phyloP scores from a whole-genome alignment of 2,113 vertebrate species.

The Eurypyga helias region DNA sequence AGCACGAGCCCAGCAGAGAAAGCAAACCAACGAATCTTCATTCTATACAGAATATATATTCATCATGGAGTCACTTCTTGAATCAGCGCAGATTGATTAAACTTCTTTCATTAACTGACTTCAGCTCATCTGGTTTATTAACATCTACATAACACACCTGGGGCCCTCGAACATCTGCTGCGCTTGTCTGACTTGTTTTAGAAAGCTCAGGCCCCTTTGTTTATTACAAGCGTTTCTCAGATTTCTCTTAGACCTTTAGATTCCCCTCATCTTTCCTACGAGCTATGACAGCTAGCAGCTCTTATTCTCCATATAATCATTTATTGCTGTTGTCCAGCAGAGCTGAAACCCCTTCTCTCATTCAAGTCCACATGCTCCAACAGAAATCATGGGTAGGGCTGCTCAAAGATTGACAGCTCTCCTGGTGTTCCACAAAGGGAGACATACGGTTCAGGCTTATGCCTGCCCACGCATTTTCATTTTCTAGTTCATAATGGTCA shows the following conservation, averaged over 20 bases:
- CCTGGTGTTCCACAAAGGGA: not conserved
- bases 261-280: not conserved
- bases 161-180: conserved; percentile 11
- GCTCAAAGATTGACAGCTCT: not conserved
- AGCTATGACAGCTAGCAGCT: not conserved
- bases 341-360: not conserved
- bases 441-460: not conserved
- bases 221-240: not conserved
- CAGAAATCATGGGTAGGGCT: not conserved
- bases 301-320: not conserved
- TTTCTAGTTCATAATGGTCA: not conserved
- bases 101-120: conserved; percentile 35
- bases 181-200: not conserved
- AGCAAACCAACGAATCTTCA: not conserved
- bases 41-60: not conserved
- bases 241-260: not conserved
- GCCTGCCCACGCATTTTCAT: not conserved
- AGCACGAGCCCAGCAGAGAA: not conserved
- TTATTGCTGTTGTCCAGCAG: not conserved
- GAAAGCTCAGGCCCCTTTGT: not conserved
- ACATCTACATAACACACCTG: conserved; percentile 30
- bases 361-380: not conserved
- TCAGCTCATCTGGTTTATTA: conserved; percentile 49
- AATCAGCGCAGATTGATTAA: conserved; percentile 29
- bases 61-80: not conserved